phyloP scores from a whole-genome alignment of 2,888 invertebrate genomes.

The Caradrina clavipalpis region DNA sequence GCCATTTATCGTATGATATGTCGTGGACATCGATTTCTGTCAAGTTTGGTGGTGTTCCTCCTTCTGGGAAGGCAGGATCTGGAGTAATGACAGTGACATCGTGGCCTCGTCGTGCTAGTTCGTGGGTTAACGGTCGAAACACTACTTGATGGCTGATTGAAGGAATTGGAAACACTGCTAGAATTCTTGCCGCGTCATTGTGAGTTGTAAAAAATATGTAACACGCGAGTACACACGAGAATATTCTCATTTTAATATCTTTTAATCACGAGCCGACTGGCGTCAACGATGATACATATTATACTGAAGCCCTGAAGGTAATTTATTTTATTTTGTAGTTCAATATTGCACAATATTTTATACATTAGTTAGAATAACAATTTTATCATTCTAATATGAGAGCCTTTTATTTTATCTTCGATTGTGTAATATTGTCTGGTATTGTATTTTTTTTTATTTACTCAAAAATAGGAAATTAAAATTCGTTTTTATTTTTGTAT shows the following conservation, averaged over 20 bases:
- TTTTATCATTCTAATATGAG: neutral
- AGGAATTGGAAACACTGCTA: slow-evolving; percentile 76
- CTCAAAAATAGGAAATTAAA: too few species aligned
- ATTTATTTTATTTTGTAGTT: neutral
- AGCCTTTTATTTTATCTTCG: neutral
- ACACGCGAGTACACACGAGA: slow-evolving; percentile 2
- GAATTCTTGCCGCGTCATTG: slow-evolving; percentile 62
- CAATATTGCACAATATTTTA: neutral
- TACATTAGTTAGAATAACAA: neutral
- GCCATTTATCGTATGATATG: slow-evolving; percentile 69
- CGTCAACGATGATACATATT: neutral
- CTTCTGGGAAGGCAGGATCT: slow-evolving; percentile 76
- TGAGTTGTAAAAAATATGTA: slow-evolving; percentile 10
- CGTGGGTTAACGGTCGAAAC: slow-evolving; percentile 78
- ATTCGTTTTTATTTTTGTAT: too few species aligned
- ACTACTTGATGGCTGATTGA: slow-evolving; percentile 87
- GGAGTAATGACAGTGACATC: slow-evolving; percentile 82
- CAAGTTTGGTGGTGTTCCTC: slow-evolving; percentile 72
- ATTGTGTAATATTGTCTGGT: too few species aligned
- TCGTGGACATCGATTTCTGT: slow-evolving; percentile 81
- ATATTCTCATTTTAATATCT: slow-evolving; percentile 22
- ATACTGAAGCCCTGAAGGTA: neutral
- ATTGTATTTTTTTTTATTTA: too few species aligned
- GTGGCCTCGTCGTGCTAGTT: slow-evolving; percentile 84
- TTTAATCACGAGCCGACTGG: neutral